Evolutionary conservation across 2,113 vertebrate species (phyloP), one percentile per base, ranked within the genome.

Genomic region (Tragelaphus imberbis): DNA sequence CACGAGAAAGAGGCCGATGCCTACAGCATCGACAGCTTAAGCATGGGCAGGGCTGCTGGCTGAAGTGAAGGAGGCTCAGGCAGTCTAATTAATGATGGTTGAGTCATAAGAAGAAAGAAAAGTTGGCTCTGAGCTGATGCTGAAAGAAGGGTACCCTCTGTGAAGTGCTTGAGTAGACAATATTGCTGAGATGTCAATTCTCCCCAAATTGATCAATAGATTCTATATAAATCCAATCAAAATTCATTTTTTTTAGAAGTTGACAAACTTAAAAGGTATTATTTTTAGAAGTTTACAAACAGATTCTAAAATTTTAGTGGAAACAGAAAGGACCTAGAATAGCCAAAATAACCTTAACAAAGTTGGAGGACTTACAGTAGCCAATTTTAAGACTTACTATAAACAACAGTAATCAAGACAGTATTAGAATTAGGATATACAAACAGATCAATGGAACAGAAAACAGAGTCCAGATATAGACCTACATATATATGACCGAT

Each of bases 31-130:
- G 14, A 91, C 59, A 93, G 95, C 86, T 79, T 89, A 91, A 44
- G 19, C 92, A 86, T 13, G 40, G 77, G 95, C 95, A 93, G 79
- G 87, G 47, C 79, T 79, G 81, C 36, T 71, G 68, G 63, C 7
- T 68, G 59, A 88, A 80, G 17, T 27, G 36, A 88, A 89, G 59
- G 90, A 77, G 21, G 23, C 84, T 91, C 68, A 56, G 79, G 84
- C 71, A 93, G 23, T 88, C 94, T 93, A 92, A 84, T 80, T 89
- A 97, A 79, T 58, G 92, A 87, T n/a, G 59, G 19, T 2, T 96
- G 95, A 97, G 95, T 97, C 94, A 96, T 40, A 53, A 55, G 51
- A 85, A 90, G 79, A 88, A 82, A 93, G 68, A 95, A 87, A 93
- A 90, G 79, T 93, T 95, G 94, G 96, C 80, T 92, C 92, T 8